Evolutionary conservation across 2,888 invertebrate genomes (phyloP), one percentile per base, ranked within the genome.

Genomic region (Aethes cnicana): DNA sequence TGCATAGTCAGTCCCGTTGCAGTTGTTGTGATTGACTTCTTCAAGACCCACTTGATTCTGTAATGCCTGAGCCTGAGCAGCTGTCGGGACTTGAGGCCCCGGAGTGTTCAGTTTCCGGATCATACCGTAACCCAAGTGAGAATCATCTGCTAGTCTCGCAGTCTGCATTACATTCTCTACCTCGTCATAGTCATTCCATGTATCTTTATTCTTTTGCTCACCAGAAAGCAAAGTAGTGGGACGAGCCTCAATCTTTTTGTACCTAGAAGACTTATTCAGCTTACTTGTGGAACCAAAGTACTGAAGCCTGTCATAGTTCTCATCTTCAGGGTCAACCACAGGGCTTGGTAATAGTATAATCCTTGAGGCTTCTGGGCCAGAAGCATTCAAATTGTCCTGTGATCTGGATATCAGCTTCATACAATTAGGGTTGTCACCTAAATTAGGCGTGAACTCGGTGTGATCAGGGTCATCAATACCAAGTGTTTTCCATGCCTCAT

Each of bases 401-500:
- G 91, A 90, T 66, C 90, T 73, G 23, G 90, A 90, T 68, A 90
- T 90, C 1, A 90, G 72, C 63, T 90, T 90, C 57, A 89, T 80
- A 56, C 85, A 85, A 56, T 88, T 82, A 9, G 88, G 86, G 66
- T 77, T 88, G 33, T 90, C 88, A 44, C 75, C 82, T 57, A 87
- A 73, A 61, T 88, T 87, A 1, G 87, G 88, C 42, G 84, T 84
- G 56, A 84, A 88, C 72, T 95, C 95, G 0, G 92, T 93, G 67
- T 95, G 95, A 56, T 92, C 92, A 6, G 95, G 92, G 42, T 94
- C 93, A 68, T 93, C 92, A 12, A 95, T 91, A 1, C 96, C 96
- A 55, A 95, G 87, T 0, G 95, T 95, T 71, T 92, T 93, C 96
- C 96, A 96, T 5, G 96, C 96, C 64, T 96, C 94, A 64, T 91